Conservation (phyloP, 37 sponge, comb jelly and placozoan species). For the Bolinopsis microptera region DNA sequence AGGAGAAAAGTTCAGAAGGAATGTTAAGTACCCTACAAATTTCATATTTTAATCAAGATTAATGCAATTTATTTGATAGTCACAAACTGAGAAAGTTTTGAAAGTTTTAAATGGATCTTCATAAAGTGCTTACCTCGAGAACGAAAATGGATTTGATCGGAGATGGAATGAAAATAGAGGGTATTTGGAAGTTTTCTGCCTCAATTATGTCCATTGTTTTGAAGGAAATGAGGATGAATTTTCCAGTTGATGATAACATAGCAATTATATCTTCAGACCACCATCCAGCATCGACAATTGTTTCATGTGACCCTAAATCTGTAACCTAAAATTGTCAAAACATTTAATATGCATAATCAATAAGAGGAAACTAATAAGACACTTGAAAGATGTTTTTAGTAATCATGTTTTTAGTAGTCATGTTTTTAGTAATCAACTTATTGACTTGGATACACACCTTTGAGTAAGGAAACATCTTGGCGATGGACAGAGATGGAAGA, state of each 20-base stretch:
- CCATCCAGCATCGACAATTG: constrained; percentile 10
- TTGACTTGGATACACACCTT: no score
- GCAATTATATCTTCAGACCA: constrained; percentile 45
- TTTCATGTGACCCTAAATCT: background rate
- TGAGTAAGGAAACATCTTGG: background rate
- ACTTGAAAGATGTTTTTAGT: background rate
- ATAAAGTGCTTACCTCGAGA: constrained; percentile 41
- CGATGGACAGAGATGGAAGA: constrained; percentile 5
- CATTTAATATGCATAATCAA: background rate
- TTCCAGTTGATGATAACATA: constrained; percentile 21
- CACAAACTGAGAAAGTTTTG: background rate
- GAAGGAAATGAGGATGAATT: background rate
- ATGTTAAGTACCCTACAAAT: background rate
- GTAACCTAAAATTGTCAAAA: background rate
- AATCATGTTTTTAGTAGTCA: background rate
- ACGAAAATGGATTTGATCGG: constrained; percentile 30
- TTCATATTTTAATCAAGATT: background rate
- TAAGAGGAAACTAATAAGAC: no score
- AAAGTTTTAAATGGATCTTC: background rate
- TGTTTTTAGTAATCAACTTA: background rate
- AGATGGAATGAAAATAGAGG: constrained; percentile 61
- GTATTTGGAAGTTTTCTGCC: background rate
- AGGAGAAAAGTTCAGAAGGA: background rate
- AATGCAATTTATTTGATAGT: background rate
- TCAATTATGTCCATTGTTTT: constrained; percentile 22